phyloP scores from a whole-genome alignment of 1,140 invertebrate genomes.

The Heterodera carotae region DNA sequence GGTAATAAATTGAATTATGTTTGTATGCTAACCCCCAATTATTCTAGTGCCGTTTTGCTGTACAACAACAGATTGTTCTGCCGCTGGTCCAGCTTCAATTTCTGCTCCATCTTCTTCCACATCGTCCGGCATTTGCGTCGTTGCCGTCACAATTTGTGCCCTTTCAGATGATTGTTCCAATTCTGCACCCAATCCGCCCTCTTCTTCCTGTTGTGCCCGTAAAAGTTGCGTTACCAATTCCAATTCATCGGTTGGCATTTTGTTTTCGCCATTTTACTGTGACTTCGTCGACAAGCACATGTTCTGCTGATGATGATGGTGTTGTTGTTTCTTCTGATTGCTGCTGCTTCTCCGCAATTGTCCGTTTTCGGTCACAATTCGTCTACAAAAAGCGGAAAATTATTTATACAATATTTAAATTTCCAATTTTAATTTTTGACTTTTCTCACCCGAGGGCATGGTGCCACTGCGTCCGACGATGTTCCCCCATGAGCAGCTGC shows the following conservation, averaged over 20 bases:
- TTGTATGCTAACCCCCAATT: too few relatives aligned
- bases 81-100: background rate
- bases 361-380: slow-evolving; percentile 17
- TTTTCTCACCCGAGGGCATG: slow-evolving; percentile 9
- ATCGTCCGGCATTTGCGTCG: background rate
- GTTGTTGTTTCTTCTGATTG: background rate
- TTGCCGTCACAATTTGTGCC: too few relatives aligned
- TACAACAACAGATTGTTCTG: too few relatives aligned
- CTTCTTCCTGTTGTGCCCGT: slow-evolving; percentile 6
- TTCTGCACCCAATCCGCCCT: background rate
- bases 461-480: background rate
- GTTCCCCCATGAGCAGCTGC: too few relatives aligned
- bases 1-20: too few relatives aligned
- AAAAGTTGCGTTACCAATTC: background rate
- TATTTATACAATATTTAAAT: background rate
- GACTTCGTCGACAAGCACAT: background rate
- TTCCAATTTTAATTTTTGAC: too few relatives aligned
- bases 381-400: slow-evolving; percentile 11
- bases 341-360: background rate
- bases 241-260: background rate
- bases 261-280: too few relatives aligned
- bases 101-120: background rate
- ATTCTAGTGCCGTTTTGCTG: background rate
- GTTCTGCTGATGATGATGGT: background rate
- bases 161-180: too few relatives aligned